Base-by-base conservation (phyloP, 2,113 vertebrate genomes). In the Vombatus ursinus region DNA sequence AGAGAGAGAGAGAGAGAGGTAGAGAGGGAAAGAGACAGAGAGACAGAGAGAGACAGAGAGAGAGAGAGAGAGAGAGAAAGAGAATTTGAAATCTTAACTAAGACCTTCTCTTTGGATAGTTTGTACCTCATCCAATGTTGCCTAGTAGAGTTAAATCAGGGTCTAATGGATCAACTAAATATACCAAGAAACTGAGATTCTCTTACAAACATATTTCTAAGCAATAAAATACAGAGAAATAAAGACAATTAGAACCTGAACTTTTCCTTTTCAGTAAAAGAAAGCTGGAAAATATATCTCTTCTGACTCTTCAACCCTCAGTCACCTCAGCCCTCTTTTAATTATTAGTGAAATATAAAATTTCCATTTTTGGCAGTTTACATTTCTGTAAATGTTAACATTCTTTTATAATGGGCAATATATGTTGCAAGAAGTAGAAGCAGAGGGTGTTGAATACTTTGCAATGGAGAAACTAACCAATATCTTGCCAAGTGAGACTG, bases 1-100 rank as follows among this genome's bases (percentile, higher is more conserved):
- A 50, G 22, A 16, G 3, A 2, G 11, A 3, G 5, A 11, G 2
- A 2, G 12, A 26, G 7, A 7, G 24, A 31, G 4, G 28, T 0
- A 23, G 12, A 92, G 11, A 5, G 49, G 91, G 37, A 31, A 1
- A 93, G 25, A 37, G 37, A 12, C 52, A 3, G 2, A 25, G 28
- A 3, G 14, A 14, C 90, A 25, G 47, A 52, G 44, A 37, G 23
- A 77, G 61, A 16, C 0, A 2, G 54, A 57, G 54, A 28, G 26
- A 57, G 54, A 28, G 0, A 28, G 54, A 28, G 54, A 31, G 26
- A 28, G 26, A 61, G 8, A 28, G 54, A 61, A 26, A 61, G 8
- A 57, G 19, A 10, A 31, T 10, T 31, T 57, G 2, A 57, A 57
- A 57, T 2, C 25, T 57, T 57, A 28, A 26, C 9, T 3, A 28